Evolutionary conservation across 2,888 invertebrate species (phyloP), one percentile per base, ranked within the genome.

Genomic region (Nomada fabriciana): DNA sequence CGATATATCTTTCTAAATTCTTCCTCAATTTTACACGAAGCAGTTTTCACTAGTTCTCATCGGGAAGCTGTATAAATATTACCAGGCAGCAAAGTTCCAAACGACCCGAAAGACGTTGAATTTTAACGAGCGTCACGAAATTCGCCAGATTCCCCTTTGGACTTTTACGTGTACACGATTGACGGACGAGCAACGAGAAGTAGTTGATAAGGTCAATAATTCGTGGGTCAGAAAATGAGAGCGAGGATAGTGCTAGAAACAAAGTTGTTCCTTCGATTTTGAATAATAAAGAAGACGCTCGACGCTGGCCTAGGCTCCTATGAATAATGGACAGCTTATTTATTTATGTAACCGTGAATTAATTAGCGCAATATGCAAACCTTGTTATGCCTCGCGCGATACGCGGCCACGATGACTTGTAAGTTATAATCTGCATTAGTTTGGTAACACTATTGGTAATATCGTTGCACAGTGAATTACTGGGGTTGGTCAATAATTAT

Each of bases 311-410:
- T 55, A 55, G 42, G 42, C 7, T 55, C 15, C 43, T 11, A 80
- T 63, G 79, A 80, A 80, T 80, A 73, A 81, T 80, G 64, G 64
- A 53, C 57, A 25, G 57, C 47, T 73, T 73, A 81, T 73, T 79
- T 81, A 73, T 81, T 73, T 81, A 78, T 78, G 71, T 78, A 81
- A 80, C 69, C 36, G 20, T 36, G 73, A 59, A 81, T 73, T 81
- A 73, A 80, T 82, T 82, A 80, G 25, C 70, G 60, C n/a, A 59
- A 52, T 80, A 75, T 57, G 65, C 82, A 52, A 70, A 67, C 50
- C 43, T 57, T 74, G 75, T 80, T 82, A 55, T 52, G 42, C 11
- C 43, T 60, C n/a, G 29, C 52, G 53, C 53, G 43, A 67, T n/a
- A 70, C 61, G 42, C 25, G 50, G 57, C 10, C n/a, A 4, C n/a